A percentile compares a stretch with the other conserved stretches of the same genome.
These are phyloP conservation scores for Erythrolamprus reginae DNA, from an alignment of 2,113 vertebrate species.

Conservation along the genomic window DNA sequence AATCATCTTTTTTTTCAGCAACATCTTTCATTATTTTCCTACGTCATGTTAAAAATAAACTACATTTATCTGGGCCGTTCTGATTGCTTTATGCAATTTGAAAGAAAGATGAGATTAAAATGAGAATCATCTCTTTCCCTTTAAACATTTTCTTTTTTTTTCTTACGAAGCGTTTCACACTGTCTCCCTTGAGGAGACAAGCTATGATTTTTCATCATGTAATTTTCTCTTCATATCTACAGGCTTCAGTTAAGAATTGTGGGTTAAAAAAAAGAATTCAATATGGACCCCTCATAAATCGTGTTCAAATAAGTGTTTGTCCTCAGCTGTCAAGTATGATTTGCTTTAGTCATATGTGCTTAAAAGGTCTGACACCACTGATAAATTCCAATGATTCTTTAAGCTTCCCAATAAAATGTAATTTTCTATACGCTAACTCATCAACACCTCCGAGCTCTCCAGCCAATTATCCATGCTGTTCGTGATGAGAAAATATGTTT, in stretches of 20 bases:
- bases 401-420: background rate
- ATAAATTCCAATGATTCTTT: background rate
- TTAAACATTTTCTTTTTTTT: background rate
- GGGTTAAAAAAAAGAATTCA: background rate
- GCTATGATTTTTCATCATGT: background rate
- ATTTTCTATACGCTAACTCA: background rate
- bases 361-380: background rate
- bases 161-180: background rate
- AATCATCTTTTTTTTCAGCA: background rate
- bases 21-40: background rate
- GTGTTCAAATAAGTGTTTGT: background rate
- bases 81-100: background rate
- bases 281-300: background rate
- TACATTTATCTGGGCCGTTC: no score
- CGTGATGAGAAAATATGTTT: background rate
- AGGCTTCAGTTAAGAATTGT: background rate
- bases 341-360: background rate
- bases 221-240: background rate
- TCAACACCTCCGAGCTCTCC: conserved; percentile 28
- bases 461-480: conserved; percentile 35
- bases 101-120: background rate
- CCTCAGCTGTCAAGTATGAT: background rate
- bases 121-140: background rate
- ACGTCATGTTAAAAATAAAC: background rate
- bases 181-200: background rate